Evolutionary conservation across 2,888 invertebrate species (phyloP), one percentile per base, ranked within the genome.

Genomic region (Clusia tigrina): DNA sequence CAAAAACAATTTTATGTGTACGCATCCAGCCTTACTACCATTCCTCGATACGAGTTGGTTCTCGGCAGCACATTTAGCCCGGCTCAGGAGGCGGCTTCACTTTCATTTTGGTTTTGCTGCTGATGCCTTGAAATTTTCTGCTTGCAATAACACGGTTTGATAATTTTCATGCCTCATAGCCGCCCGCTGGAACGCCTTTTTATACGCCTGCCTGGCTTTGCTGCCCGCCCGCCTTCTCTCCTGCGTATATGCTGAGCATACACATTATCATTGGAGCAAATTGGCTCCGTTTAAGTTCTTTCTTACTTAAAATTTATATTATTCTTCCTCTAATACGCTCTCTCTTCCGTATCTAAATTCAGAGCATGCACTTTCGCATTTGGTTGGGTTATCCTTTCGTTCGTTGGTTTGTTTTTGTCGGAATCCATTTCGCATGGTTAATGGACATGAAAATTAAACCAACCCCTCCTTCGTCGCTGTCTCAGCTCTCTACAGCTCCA

Each of bases 141-240:
- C 67, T 74, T 69, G 78, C 77, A 82, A 82, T 81, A 81, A 78
- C 81, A 82, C 78, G 80, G 78, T 78, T 78, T 77, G 74, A 78
- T 81, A 78, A 80, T 79, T 81, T 81, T 80, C 77, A 78, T 79
- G 79, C 71, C 73, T 74, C 75, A 75, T 74, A 71, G 72, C 74
- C 77, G 77, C 74, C 78, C 76, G 69, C 76, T 72, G 68, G 65
- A 68, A 68, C 71, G 71, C 72, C 70, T 66, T 67, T 69, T 51
- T 54, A 58, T 38, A 54, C 57, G 61, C 24, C 64, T 58, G 60
- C 63, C 58, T 51, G 60, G 64, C 56, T 12, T 22, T n/a, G 17
- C 46, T 46, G 54, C 22, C 37, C 24, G 48, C 46, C 17, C 23
- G 54, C 42, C 20, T 10, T 37, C 15, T 2, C 22, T 5, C 22